Percentiles rank a stretch among this genome's conserved stretches.
Conservation (phyloP, 2,888 invertebrate genomes). For the Aricia artaxerxes region DNA sequence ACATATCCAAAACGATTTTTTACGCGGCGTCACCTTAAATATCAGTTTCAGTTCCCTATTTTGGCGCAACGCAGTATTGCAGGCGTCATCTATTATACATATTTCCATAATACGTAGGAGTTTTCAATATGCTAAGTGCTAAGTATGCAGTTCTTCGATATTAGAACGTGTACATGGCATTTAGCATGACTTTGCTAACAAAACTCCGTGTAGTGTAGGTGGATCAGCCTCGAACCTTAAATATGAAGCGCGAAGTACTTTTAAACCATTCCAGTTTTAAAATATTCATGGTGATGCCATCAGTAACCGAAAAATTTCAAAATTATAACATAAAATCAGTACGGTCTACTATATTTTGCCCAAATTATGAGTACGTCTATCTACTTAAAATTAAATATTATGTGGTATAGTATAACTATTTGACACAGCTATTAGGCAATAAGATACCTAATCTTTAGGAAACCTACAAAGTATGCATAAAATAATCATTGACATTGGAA, state of each 20-base stretch:
- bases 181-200: background rate
- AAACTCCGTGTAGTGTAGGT: background rate
- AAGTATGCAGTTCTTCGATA: background rate
- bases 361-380: no score
- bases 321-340: no score
- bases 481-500: background rate
- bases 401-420: no score
- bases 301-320: background rate
- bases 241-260: background rate
- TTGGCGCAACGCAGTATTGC: no score
- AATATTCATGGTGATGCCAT: background rate
- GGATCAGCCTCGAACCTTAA: background rate
- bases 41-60: no score
- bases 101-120: no score
- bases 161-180: background rate
- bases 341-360: no score
- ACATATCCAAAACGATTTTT: no score
- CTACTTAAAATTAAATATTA: no score
- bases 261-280: background rate
- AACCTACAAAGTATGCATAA: slow-evolving; percentile 8
- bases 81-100: no score
- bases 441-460: background rate
- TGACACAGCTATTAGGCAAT: background rate
- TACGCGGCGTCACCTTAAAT: no score
- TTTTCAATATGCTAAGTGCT: no score